A percentile compares a stretch with the other conserved stretches of the same genome.
These are phyloP conservation scores for Operophtera brumata DNA, from an alignment of 2,888 invertebrate species.

Conservation along the genomic window DNA sequence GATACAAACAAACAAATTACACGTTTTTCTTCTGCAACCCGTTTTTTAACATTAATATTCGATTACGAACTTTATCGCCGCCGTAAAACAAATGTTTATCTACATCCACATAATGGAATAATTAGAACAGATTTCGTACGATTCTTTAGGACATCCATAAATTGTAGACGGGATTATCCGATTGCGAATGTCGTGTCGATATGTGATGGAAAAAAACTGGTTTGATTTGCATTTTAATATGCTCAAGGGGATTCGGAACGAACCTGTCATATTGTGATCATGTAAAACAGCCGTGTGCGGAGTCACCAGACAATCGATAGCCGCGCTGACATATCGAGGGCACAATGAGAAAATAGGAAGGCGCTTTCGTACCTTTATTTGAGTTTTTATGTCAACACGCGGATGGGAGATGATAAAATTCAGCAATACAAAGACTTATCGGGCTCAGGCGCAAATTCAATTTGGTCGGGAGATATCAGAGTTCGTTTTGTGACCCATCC, in stretches of 20 bases:
- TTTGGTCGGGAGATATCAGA: slow-evolving; percentile 34
- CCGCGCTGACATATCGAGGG: slow-evolving; percentile 30
- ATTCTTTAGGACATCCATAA: slow-evolving; percentile 61
- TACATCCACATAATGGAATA: slow-evolving; percentile 41
- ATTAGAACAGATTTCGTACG: slow-evolving; percentile 67
- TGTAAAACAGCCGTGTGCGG: slow-evolving; percentile 35
- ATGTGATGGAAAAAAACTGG: slow-evolving; percentile 50
- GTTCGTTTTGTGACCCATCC: slow-evolving; percentile 28
- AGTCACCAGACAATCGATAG: slow-evolving; percentile 37
- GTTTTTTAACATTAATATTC: slow-evolving; percentile 53
- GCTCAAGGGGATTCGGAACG: slow-evolving; percentile 62
- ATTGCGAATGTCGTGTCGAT: slow-evolving; percentile 58
- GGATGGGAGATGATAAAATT: slow-evolving; percentile 41
- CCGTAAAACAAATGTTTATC: slow-evolving; percentile 45
- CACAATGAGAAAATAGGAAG: slow-evolving; percentile 30
- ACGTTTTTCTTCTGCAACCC: slow-evolving; percentile 18
- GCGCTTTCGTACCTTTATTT: slow-evolving; percentile 37
- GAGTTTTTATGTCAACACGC: slow-evolving; percentile 39
- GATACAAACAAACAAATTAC: slow-evolving; percentile 47
- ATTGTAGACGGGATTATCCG: slow-evolving; percentile 68
- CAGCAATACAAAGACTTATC: slow-evolving; percentile 43
- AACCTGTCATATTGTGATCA: slow-evolving; percentile 64
- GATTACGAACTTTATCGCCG: slow-evolving; percentile 51
- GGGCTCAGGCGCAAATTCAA: slow-evolving; percentile 42
- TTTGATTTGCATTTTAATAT: slow-evolving; percentile 79